These are phyloP conservation scores for Rhorus exstirpatorius DNA, from an alignment of 2,888 invertebrate genomes.

Conservation along the genomic window DNA sequence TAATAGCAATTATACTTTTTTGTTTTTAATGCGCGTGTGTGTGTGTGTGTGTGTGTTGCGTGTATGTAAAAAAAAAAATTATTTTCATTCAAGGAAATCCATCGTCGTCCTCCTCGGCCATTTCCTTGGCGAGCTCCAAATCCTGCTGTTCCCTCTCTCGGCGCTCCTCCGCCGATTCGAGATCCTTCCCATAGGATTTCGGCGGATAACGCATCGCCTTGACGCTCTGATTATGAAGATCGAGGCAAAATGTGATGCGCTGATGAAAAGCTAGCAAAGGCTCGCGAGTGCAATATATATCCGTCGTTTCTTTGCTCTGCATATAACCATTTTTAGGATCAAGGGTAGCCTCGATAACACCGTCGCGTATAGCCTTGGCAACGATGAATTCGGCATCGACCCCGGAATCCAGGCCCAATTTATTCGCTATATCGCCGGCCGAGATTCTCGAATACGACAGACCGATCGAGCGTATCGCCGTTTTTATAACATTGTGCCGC, in stretches of 20 bases:
- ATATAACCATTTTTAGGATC: slow-evolving; percentile 98
- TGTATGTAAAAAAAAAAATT: neutral
- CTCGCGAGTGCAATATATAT: slow-evolving; percentile 98
- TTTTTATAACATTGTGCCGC: slow-evolving; percentile 99
- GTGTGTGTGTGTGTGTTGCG: slow-evolving; percentile 28
- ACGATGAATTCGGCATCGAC: slow-evolving; percentile 99
- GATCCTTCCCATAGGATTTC: slow-evolving; percentile 98
- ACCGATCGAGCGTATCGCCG: slow-evolving; percentile 98
- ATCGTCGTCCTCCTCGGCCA: slow-evolving; percentile 99
- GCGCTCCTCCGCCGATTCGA: slow-evolving; percentile 98
- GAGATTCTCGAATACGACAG: slow-evolving; percentile 98
- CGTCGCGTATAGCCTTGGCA: slow-evolving; percentile 98
- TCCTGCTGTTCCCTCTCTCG: slow-evolving; percentile 99
- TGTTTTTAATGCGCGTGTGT: no score
- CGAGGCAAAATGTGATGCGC: slow-evolving; percentile 98
- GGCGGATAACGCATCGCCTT: slow-evolving; percentile 99
- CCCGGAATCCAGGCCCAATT: slow-evolving; percentile 96
- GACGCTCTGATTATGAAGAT: slow-evolving; percentile 99
- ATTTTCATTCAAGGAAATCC: slow-evolving; percentile 88
- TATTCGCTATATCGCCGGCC: slow-evolving; percentile 97
- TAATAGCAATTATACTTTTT: slow-evolving; percentile 43
- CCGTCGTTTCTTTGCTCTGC: slow-evolving; percentile 98
- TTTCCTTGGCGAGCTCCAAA: slow-evolving; percentile 99
- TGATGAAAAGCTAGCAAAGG: slow-evolving; percentile 98
- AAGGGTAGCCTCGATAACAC: slow-evolving; percentile 98